Conservation (phyloP, 2,113 vertebrate species). For the Pogonocichla stellata region DNA sequence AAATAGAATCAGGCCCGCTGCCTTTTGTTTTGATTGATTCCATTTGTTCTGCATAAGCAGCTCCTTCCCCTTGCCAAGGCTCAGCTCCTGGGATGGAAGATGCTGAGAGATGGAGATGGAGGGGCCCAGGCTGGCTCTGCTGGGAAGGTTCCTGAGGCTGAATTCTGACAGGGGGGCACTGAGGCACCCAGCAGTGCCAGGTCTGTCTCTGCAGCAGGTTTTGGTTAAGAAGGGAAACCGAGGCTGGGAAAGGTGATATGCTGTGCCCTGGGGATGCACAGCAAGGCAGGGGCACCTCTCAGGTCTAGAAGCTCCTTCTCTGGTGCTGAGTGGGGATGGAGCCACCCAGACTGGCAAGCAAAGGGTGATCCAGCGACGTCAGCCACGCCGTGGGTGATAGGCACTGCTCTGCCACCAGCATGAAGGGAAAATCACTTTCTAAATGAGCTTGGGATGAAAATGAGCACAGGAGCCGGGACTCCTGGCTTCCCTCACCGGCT, state of each 20-base stretch:
- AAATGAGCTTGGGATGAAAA: neutral
- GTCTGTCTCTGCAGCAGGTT: neutral
- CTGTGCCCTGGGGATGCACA: rapidly evolving
- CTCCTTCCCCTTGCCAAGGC: slow-evolving; percentile 42
- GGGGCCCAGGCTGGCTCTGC: neutral
- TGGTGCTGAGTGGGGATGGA: neutral
- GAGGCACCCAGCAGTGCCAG: neutral
- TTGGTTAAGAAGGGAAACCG: neutral
- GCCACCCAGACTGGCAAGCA: neutral
- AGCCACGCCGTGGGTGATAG: rapidly evolving
- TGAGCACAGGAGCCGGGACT: neutral
- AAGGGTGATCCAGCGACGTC: rapidly evolving
- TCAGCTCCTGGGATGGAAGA: neutral
- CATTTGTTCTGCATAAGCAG: slow-evolving; percentile 55
- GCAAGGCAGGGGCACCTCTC: rapidly evolving
- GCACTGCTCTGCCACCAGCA: neutral
- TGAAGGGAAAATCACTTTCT: neutral
- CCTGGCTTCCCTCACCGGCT: rapidly evolving
- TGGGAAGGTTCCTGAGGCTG: neutral
- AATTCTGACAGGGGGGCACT: neutral
- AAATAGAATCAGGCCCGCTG: slow-evolving; percentile 51
- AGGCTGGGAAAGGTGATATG: neutral
- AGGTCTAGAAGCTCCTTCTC: neutral
- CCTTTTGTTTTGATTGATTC: slow-evolving; percentile 66
- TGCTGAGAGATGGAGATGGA: neutral